phyloP scores from a whole-genome alignment of 2,113 vertebrate species.

The Fulmarus glacialis region DNA sequence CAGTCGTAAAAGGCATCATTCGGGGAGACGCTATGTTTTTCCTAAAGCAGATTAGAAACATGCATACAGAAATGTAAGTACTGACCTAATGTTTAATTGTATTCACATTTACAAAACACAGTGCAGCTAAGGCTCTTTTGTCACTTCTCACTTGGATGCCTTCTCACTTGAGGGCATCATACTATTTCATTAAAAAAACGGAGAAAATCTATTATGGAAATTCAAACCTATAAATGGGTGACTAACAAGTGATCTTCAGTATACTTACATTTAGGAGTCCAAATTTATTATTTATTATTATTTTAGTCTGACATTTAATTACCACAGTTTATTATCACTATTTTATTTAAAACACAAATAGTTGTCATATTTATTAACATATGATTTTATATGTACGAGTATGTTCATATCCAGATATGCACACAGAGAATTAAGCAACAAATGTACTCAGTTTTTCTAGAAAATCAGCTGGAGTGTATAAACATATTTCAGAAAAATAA shows the following conservation, averaged over 20 bases:
- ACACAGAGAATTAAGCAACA: background rate
- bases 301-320: background rate
- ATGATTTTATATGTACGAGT: background rate
- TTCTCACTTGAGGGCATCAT: background rate
- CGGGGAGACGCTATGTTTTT: background rate
- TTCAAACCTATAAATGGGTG: background rate
- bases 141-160: background rate
- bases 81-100: background rate
- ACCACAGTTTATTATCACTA: background rate
- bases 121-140: background rate
- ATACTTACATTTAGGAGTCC: background rate
- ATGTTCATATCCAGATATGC: background rate
- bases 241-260: background rate
- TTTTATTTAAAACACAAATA: background rate
- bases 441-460: background rate
- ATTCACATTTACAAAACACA: background rate
- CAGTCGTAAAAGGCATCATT: background rate
- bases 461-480: background rate
- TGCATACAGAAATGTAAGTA: background rate
- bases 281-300: background rate
- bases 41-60: background rate
- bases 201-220: background rate
- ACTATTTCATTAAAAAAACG: background rate
- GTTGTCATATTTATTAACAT: background rate
- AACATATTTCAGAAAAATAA: background rate